Evolutionary conservation across 2,888 invertebrate species (phyloP), one percentile per base, ranked within the genome.

Genomic region (Drosophila koepferae): DNA sequence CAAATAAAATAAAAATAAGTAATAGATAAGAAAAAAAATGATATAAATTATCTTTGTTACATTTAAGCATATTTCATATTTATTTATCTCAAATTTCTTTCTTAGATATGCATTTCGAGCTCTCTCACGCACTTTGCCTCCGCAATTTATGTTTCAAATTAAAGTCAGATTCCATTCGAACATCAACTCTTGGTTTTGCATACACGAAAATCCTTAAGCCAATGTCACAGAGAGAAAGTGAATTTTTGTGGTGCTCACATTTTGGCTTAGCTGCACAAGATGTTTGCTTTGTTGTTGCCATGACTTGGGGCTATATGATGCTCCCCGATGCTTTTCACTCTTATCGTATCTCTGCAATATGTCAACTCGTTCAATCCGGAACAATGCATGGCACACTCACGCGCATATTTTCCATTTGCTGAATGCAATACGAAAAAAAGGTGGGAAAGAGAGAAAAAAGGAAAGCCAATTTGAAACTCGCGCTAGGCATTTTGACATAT

Each of bases 311-410:
- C 60, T 28, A 51, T 48, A 49, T 23, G n/a, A 3, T 58, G 34
- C 58, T 28, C 23, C 23, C 49, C 51, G 54, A 46, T 63, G 44
- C 48, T 43, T 34, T 49, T 34, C 34, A 18, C 55, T 63, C 73
- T 70, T 74, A 75, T 80, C 86, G 59, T 41, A 38, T 74, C 72
- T 72, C 53, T 63, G 66, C 77, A 86, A 84, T 84, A 83, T 84
- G 86, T 83, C 86, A 83, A 77, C 72, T 72, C 59, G 36, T 38
- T 54, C 8, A 44, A 66, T 49, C 63, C 40, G 74, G 78, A 78
- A 71, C 61, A 67, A 76, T 62, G 68, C 72, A 72, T 56, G 53
- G 46, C 46, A 67, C 60, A 58, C 54, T 59, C 64, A 72, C 55
- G 54, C 43, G 55, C 61, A 54, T 23, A 63, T 76, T 76, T 76